phyloP scores from a whole-genome alignment of 2,888 invertebrate species.

The Xestia ashworthii region DNA sequence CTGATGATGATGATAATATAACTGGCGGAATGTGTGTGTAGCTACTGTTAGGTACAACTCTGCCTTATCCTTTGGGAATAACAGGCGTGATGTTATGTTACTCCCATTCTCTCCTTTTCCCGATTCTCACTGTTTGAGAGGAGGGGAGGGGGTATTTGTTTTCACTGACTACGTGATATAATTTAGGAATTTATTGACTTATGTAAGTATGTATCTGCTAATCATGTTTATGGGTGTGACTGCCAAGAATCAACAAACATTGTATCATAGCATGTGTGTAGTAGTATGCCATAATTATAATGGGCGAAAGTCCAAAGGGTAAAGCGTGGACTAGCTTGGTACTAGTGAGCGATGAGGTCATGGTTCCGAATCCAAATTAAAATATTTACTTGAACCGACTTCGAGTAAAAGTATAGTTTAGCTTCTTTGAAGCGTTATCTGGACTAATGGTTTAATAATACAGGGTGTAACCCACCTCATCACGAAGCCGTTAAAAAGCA shows the following conservation, averaged over 20 bases:
- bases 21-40: background rate
- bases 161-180: background rate
- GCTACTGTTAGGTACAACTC: background rate
- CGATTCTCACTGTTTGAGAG: too few species aligned
- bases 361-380: too few species aligned
- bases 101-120: background rate
- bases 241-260: slow-evolving; percentile 28
- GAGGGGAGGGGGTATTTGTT: background rate
- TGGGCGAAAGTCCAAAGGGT: background rate
- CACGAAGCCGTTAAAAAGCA: too few species aligned
- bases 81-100: background rate
- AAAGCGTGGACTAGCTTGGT: too few species aligned
- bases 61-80: background rate
- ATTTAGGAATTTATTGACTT: background rate
- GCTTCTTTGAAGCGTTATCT: too few species aligned
- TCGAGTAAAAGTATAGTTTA: too few species aligned
- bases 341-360: too few species aligned
- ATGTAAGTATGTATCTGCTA: slow-evolving; percentile 3
- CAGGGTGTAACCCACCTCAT: too few species aligned
- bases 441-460: too few species aligned
- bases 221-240: slow-evolving; percentile 18
- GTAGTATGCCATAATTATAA: background rate
- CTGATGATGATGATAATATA: background rate
- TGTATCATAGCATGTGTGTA: background rate
- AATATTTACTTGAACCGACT: too few species aligned